Percentiles rank a stretch among this genome's conserved stretches.
phyloP scores from a whole-genome alignment of 2,113 vertebrate genomes.

The Elachura formosa region DNA sequence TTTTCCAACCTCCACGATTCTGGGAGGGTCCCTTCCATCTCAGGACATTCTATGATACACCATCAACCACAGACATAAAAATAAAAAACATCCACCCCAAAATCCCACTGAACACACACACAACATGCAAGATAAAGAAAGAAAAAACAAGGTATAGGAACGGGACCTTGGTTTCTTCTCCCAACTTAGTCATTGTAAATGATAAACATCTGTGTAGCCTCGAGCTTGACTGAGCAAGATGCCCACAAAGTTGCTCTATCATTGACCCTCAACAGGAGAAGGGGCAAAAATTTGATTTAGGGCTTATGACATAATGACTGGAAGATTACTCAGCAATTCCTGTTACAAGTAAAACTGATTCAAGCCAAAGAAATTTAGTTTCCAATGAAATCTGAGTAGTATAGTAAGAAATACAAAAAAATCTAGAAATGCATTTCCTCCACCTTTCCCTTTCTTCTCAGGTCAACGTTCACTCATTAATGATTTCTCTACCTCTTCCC shows the following conservation, averaged over 20 bases:
- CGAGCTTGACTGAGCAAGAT: background rate
- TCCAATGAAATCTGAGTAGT: background rate
- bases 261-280: background rate
- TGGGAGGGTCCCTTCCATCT: background rate
- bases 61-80: background rate
- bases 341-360: background rate
- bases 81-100: background rate
- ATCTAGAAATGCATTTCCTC: background rate
- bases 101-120: rapidly evolving
- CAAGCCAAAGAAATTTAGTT: background rate
- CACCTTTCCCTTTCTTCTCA: background rate
- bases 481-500: background rate
- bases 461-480: background rate
- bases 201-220: background rate
- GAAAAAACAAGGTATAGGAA: background rate
- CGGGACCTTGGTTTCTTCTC: background rate
- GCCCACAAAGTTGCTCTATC: background rate
- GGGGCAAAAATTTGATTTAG: background rate
- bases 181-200: background rate
- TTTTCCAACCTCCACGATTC: background rate
- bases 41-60: background rate
- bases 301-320: background rate
- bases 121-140: rapidly evolving
- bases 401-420: background rate
- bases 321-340: background rate